phyloP scores from a whole-genome alignment of 1,140 invertebrate species.

The Anastatus disparis region DNA sequence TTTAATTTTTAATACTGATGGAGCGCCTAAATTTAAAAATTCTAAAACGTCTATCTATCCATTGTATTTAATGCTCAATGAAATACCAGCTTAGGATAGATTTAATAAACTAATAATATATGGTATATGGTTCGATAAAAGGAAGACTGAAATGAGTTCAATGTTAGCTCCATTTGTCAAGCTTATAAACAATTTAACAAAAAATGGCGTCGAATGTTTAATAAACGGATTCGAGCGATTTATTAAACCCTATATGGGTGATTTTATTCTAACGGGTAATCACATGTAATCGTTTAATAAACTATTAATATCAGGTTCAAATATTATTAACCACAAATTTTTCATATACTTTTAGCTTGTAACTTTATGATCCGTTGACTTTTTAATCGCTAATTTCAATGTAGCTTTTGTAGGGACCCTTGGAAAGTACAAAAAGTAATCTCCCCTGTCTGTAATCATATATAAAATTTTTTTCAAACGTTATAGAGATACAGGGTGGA shows the following conservation, averaged over 20 bases:
- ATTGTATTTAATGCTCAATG: slow-evolving; percentile 18
- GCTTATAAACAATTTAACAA: neutral
- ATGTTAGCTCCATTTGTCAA: slow-evolving; percentile 22
- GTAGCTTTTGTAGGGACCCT: too few species aligned
- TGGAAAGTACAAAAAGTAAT: too few species aligned
- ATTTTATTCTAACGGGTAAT: too few species aligned
- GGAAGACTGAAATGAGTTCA: slow-evolving; percentile 20
- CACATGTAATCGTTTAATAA: too few species aligned
- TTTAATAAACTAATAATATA: neutral
- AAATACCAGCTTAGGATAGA: slow-evolving; percentile 14
- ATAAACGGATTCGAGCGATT: neutral
- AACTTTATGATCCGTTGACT: too few species aligned
- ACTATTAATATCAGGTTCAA: too few species aligned
- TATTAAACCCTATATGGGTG: slow-evolving; percentile 24
- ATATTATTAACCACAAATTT: too few species aligned
- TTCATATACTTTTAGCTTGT: too few species aligned
- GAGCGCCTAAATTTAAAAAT: slow-evolving; percentile 9
- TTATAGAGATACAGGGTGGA: too few species aligned
- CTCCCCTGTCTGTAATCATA: too few species aligned
- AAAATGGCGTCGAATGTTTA: neutral
- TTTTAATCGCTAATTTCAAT: too few species aligned
- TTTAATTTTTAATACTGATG: slow-evolving; percentile 5
- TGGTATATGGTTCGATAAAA: slow-evolving; percentile 28
- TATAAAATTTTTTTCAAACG: too few species aligned
- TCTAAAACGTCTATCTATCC: slow-evolving; percentile 11